phyloP scores from a whole-genome alignment of 2,113 vertebrate species.

The Acanthisitta chloris region DNA sequence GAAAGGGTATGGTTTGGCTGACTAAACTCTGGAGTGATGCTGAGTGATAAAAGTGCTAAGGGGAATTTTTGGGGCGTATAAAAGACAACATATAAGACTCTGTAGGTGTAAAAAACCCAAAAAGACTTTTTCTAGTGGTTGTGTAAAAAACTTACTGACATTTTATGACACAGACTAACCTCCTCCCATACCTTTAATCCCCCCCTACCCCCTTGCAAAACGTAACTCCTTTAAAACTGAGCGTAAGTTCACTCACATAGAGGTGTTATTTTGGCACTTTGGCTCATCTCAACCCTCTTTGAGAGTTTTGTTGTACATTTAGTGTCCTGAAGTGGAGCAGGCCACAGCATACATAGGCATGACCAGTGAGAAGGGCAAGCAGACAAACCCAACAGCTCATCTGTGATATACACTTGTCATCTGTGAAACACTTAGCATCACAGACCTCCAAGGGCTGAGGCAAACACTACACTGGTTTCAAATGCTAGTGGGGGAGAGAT shows the following conservation, averaged over 20 bases:
- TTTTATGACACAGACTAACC: slow-evolving; percentile 30
- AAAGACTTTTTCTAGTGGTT: slow-evolving; percentile 30
- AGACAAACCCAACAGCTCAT: not conserved
- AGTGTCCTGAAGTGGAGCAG: not conserved
- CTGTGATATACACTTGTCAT: not conserved
- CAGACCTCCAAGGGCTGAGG: not conserved
- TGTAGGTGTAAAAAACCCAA: slow-evolving; percentile 70
- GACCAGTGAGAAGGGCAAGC: not conserved
- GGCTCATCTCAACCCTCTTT: not conserved
- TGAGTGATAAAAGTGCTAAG: slow-evolving; percentile 70
- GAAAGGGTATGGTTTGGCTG: slow-evolving; percentile 78
- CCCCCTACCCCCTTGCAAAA: not conserved
- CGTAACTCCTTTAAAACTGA: not conserved
- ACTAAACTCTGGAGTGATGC: slow-evolving; percentile 76
- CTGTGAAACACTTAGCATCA: not conserved
- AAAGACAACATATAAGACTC: slow-evolving; percentile 28
- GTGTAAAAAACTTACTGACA: slow-evolving; percentile 69
- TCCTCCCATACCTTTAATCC: not conserved
- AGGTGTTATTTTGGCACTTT: not conserved
- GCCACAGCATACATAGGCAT: not conserved
- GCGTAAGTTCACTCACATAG: not conserved
- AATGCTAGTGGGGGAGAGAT: not conserved
- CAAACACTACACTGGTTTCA: not conserved
- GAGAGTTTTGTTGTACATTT: not conserved
- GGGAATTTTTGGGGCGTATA: slow-evolving; percentile 75